Percentiles rank a stretch among this genome's conserved stretches.
Conservation (phyloP, 1,140 invertebrate genomes). For the Diuraphis noxia region DNA sequence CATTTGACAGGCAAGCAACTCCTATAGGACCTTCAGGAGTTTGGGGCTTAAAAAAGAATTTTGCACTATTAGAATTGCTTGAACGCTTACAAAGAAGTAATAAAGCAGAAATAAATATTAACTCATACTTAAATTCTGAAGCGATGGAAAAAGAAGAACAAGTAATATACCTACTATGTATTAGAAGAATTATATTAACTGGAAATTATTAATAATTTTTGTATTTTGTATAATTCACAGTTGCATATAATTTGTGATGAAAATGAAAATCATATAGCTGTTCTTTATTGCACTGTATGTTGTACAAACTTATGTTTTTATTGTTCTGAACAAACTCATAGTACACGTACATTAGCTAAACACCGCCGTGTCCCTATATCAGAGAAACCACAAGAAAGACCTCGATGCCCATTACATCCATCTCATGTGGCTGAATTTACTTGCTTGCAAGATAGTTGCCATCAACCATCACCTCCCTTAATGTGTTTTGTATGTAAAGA, state of each 20-base stretch:
- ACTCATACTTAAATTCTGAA: conserved; percentile 59
- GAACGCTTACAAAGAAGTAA: conserved; percentile 64
- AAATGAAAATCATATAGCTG: conserved; percentile 66
- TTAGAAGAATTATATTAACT: background rate
- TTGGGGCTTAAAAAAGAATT: conserved; percentile 70
- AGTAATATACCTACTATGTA: conserved; percentile 57
- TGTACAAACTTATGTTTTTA: conserved; percentile 66
- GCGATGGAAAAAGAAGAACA: conserved; percentile 62
- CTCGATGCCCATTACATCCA: conserved; percentile 66
- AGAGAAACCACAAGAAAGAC: conserved; percentile 67
- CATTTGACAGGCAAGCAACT: conserved; percentile 69
- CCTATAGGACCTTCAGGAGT: conserved; percentile 65
- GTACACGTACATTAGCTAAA: conserved; percentile 65
- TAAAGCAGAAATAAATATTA: conserved; percentile 56
- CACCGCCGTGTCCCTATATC: conserved; percentile 67
- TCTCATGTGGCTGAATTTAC: conserved; percentile 68
- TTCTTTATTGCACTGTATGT: conserved; percentile 67
- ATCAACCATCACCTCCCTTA: conserved; percentile 59
- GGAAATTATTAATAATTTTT: background rate
- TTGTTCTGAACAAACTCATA: conserved; percentile 66
- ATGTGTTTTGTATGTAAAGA: conserved; percentile 70
- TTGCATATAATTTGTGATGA: conserved; percentile 66
- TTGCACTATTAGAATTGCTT: conserved; percentile 67
- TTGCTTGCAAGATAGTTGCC: conserved; percentile 66
- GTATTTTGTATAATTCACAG: conserved; percentile 58